phyloP scores from a whole-genome alignment of 2,888 invertebrate species.

The Koerneria pararmatus region DNA sequence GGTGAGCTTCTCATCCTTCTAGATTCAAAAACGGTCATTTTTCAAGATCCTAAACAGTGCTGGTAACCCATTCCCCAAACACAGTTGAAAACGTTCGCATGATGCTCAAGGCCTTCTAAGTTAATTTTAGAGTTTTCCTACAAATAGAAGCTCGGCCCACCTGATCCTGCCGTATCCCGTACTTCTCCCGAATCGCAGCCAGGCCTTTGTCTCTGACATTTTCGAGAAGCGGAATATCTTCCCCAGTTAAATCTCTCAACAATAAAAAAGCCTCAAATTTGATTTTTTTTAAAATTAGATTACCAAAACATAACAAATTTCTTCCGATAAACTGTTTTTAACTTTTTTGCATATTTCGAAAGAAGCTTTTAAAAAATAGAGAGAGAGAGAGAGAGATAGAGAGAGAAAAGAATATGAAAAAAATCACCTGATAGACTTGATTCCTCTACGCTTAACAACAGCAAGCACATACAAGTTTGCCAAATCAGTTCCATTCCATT shows the following conservation, averaged over 20 bases:
- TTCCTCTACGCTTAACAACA: conserved; percentile 71
- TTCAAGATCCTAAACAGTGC: neutral
- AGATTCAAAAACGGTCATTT: neutral
- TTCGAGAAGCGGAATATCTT: conserved; percentile 77
- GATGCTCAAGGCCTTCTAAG: neutral
- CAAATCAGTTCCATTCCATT: conserved; percentile 80
- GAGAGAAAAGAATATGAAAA: neutral
- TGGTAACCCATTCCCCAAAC: neutral
- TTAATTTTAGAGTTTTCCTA: neutral
- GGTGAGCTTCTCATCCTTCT: too few species aligned
- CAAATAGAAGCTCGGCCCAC: conserved; percentile 60
- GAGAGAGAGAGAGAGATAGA: neutral
- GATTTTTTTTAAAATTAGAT: neutral
- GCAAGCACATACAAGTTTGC: conserved; percentile 82
- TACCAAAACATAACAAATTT: too few species aligned
- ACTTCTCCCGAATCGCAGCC: conserved; percentile 76
- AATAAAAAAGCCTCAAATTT: conserved; percentile 10
- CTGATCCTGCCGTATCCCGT: conserved; percentile 69
- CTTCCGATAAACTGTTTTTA: too few species aligned
- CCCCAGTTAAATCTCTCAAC: conserved; percentile 70
- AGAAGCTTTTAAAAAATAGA: neutral
- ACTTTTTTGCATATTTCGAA: too few species aligned
- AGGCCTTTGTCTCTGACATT: conserved; percentile 76
- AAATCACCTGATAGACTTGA: conserved; percentile 73
- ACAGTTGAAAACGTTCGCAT: neutral